Base-by-base conservation (phyloP, 37 sponge, comb jelly and placozoan genomes). In the Amphimedon queenslandica region DNA sequence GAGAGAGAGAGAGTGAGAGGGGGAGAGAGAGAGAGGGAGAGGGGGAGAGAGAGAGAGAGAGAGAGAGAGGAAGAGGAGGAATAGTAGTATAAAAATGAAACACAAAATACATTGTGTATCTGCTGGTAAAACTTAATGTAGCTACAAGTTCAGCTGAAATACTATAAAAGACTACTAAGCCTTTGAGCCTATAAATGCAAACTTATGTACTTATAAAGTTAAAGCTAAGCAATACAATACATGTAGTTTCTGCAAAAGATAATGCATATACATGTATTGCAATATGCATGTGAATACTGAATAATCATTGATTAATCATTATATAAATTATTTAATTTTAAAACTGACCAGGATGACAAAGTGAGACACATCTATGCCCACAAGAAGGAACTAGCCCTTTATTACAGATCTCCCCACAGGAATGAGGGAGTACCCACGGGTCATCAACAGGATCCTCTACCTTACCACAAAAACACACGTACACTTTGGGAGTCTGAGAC, bases 341-440 rank as follows among this genome's bases (percentile, higher is more conserved):
- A n/a, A n/a, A n/a, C n/a, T n/a, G n/a, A n/a, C n/a, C 97, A 29
- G 97, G 97, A 40, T 96, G 97, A 72, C 97, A 96, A 51, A 96
- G 94, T 10, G 90, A 77, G 30, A 75, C 66, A 33, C 97, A 96
- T 47, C 34, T 37, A 72, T 96, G 97, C 3, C 94, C 91, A 77
- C 97, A 96, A 55, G 72, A 58, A 29, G 94, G 78, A n/a, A 36
- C 34, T 11, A 96, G 88, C 1, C 63, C 64, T 32, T 73, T 80
- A 1, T 69, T 86, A 82, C 97, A 96, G 33, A 90, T 68, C 36
- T 93, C 85, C 18, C 97, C 97, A 82, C 97, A 96, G 2, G 97
- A 93, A 75, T 96, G 97, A 27, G 97, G 81, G 16, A 84, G 67
- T 5, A 96, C 35, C 97, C 97, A 96, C 2, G 91, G 91, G 68